A percentile compares a stretch with the other conserved stretches of the same genome.
phyloP scores from a whole-genome alignment of 2,888 invertebrate species.

The Sturmia bella region DNA sequence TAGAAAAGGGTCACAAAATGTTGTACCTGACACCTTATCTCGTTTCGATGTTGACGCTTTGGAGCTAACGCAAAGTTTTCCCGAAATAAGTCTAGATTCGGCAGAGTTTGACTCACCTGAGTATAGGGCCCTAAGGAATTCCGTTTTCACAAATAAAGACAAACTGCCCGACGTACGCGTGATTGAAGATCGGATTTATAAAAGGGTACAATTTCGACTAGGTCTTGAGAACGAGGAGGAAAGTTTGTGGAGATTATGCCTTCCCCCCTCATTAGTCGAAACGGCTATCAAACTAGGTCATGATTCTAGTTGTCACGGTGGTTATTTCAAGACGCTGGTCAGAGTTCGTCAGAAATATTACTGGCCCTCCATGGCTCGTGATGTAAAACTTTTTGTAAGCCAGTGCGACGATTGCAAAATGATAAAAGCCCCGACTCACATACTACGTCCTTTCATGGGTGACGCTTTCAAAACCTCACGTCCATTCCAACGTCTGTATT shows the following conservation, averaged over 20 bases:
- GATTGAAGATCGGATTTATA: background rate
- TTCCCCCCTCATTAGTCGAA: background rate
- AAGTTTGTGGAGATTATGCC: background rate
- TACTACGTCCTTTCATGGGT: conserved; percentile 24
- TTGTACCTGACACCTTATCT: background rate
- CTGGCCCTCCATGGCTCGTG: too few relatives aligned
- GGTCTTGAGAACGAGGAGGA: background rate
- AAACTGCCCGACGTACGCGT: background rate
- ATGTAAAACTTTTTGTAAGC: too few relatives aligned
- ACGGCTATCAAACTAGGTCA: background rate
- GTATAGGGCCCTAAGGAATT: background rate
- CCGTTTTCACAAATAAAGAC: background rate
- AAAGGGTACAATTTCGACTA: background rate
- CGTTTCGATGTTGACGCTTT: background rate
- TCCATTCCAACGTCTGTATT: conserved; percentile 47
- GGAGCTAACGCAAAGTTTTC: background rate
- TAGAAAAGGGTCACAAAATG: too few relatives aligned
- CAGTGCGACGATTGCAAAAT: background rate
- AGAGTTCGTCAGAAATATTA: too few relatives aligned
- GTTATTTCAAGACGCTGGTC: too few relatives aligned
- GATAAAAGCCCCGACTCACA: background rate
- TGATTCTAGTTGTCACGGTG: background rate
- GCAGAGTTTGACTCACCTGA: background rate
- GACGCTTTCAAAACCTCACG: conserved; percentile 6
- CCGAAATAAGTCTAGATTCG: background rate